Evolutionary conservation across 2,797 vertebrate genomes (phyloP).

Genomic region (Perdix hodgsoniae): DNA sequence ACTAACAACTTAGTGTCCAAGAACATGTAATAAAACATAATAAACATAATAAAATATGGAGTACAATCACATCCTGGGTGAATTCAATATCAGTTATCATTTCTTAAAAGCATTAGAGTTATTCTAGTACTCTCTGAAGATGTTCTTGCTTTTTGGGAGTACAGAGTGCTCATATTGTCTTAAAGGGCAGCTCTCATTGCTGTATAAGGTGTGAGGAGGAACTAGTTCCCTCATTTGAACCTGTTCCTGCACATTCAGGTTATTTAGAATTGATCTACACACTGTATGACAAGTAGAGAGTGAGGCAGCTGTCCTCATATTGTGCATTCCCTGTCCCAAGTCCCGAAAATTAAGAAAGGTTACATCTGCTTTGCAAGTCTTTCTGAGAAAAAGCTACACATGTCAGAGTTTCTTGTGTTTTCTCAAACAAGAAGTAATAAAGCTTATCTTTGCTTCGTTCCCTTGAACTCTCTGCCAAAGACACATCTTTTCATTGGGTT

Average conservation of each 20-base stretch:
- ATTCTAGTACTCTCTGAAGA: background rate
- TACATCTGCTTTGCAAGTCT: constrained; percentile 8
- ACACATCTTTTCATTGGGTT: background rate
- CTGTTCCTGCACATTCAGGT: background rate
- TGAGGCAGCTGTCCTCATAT: background rate
- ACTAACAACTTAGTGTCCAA: background rate
- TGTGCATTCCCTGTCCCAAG: background rate
- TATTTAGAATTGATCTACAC: background rate
- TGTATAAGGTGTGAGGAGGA: background rate
- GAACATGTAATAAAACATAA: background rate
- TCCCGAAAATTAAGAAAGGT: background rate
- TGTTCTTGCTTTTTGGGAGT: background rate
- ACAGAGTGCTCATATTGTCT: background rate
- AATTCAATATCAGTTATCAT: background rate
- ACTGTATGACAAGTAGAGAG: background rate
- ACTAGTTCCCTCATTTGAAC: background rate
- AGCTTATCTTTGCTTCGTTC: background rate
- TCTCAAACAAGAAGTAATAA: background rate
- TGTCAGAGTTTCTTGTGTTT: background rate
- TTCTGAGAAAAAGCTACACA: background rate
- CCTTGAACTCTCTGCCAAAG: background rate
- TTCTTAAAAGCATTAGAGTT: background rate
- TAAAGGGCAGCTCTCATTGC: background rate
- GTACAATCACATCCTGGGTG: background rate
- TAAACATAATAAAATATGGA: background rate